Conservation (phyloP, 2,113 vertebrate species). For the Eclectus roratus region DNA sequence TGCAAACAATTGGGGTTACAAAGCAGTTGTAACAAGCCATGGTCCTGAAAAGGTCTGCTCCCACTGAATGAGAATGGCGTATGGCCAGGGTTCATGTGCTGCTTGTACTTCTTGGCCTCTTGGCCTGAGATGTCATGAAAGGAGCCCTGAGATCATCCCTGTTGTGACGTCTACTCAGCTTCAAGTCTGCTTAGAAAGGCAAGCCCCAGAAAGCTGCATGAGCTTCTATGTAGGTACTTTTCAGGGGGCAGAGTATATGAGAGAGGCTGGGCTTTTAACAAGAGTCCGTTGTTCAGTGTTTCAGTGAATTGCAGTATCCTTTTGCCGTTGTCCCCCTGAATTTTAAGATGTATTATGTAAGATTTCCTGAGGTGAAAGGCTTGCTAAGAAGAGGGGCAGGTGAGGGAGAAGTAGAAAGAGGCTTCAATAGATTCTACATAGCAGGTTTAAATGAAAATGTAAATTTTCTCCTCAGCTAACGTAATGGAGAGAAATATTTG, state of each 20-base stretch:
- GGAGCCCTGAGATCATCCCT: not conserved
- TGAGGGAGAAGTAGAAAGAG: not conserved
- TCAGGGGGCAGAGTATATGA: too few species aligned
- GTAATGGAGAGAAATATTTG: not conserved
- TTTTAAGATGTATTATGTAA: not conserved
- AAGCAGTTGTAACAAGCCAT: not conserved
- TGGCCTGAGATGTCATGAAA: not conserved
- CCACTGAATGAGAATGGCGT: not conserved
- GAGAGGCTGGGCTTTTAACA: not conserved
- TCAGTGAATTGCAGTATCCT: not conserved
- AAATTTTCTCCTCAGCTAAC: not conserved
- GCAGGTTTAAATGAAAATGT: not conserved
- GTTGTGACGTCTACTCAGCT: not conserved
- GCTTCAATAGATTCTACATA: not conserved
- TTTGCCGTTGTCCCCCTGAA: not conserved
- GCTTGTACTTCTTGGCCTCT: not conserved
- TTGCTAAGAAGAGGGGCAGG: not conserved
- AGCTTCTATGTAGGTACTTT: not conserved
- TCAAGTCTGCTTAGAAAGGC: not conserved
- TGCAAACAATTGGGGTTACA: not conserved
- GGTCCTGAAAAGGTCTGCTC: not conserved
- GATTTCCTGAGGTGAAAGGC: not conserved
- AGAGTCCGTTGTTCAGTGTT: not conserved
- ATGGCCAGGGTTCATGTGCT: not conserved
- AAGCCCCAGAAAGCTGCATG: not conserved